A percentile compares a stretch with the other conserved stretches of the same genome.
Evolutionary conservation across 2,797 vertebrate genomes (phyloP).

Genomic region (Microtus californicus): DNA sequence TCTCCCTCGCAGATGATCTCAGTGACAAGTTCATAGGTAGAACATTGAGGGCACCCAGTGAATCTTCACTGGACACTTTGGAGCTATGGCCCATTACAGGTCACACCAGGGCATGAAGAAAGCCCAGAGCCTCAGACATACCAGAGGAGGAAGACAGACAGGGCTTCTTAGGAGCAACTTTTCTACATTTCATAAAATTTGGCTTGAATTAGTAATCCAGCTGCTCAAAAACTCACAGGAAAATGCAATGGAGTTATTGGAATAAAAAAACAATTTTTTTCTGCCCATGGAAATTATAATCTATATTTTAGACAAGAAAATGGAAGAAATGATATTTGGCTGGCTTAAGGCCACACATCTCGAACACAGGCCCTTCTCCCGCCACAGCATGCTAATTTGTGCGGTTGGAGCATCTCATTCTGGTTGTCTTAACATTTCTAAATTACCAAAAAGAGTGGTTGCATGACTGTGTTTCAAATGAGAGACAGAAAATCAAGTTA

Average conservation of each 20-base stretch:
- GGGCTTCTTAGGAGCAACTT: background rate
- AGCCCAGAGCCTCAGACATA: background rate
- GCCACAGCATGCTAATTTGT: background rate
- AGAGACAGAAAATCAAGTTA: slow-evolving; percentile 35
- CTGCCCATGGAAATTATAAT: background rate
- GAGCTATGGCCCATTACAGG: background rate
- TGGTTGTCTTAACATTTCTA: background rate
- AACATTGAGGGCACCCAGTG: background rate
- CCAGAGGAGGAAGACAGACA: background rate
- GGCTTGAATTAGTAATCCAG: background rate
- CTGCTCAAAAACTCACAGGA: background rate
- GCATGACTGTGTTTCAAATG: slow-evolving; percentile 51
- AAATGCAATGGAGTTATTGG: background rate
- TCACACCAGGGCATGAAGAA: background rate
- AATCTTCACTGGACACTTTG: background rate
- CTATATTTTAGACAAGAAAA: slow-evolving; percentile 28
- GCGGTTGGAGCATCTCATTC: background rate
- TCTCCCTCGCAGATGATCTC: background rate
- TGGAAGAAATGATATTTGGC: background rate
- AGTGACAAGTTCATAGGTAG: background rate
- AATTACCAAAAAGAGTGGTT: slow-evolving; percentile 37
- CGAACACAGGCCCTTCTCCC: background rate
- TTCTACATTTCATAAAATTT: background rate
- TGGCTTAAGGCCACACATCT: background rate
- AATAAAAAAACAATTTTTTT: background rate